A percentile compares a stretch with the other conserved stretches of the same genome.
phyloP scores from a whole-genome alignment of 2,888 invertebrate species.

The Geophilus truncorum region DNA sequence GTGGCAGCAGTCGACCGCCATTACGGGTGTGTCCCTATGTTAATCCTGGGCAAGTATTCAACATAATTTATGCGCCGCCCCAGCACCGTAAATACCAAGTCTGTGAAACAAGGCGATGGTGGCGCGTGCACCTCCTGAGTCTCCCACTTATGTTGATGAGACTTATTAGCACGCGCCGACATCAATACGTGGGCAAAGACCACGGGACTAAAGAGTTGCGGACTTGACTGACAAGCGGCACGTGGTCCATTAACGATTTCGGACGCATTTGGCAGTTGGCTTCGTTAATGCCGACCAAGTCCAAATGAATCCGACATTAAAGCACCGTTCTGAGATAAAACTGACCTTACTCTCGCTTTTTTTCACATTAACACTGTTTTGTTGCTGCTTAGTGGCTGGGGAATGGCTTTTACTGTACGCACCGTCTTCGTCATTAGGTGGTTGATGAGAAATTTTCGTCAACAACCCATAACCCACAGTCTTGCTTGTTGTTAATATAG shows the following conservation, averaged over 20 bases:
- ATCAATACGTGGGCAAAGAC: not conserved
- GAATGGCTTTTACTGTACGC: not conserved
- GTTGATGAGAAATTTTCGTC: not conserved
- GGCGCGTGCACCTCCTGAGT: not conserved
- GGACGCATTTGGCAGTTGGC: not conserved
- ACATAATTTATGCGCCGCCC: conserved; percentile 30
- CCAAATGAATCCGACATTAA: not conserved
- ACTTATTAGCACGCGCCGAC: conserved; percentile 5
- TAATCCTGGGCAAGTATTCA: conserved; percentile 19
- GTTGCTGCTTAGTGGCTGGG: not conserved
- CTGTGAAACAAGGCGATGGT: conserved; percentile 24
- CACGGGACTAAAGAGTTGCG: not conserved
- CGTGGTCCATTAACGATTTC: not conserved
- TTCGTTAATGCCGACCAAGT: not conserved
- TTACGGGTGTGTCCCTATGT: conserved; percentile 28
- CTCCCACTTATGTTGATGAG: conserved; percentile 30
- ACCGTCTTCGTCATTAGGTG: not conserved
- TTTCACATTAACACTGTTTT: not conserved
- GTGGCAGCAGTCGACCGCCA: conserved; percentile 29
- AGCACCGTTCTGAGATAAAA: not conserved
- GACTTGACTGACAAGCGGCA: not conserved
- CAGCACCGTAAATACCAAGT: conserved; percentile 20
- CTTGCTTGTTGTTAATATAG: not conserved
- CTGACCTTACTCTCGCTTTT: not conserved
- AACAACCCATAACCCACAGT: not conserved